Evolutionary conservation across 2,888 invertebrate species (phyloP).

Genomic region (Drosophila phalerata): DNA sequence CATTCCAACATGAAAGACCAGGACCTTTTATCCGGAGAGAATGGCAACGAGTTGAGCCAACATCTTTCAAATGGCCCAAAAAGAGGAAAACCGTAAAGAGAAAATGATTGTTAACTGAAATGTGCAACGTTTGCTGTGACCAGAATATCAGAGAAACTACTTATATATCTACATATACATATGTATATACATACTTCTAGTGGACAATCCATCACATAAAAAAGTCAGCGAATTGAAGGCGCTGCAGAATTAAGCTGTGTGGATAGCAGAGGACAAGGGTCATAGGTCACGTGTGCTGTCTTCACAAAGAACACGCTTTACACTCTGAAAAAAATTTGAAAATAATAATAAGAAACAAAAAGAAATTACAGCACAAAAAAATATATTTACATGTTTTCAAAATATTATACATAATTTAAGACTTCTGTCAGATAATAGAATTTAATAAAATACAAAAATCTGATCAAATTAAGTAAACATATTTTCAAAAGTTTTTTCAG

Average conservation of each 20-base stretch:
- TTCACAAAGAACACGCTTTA: constrained; percentile 1
- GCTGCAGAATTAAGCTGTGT: not conserved
- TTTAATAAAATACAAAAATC: too few species aligned
- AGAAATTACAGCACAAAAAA: too few species aligned
- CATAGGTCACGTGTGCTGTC: constrained; percentile 41
- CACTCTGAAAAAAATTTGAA: not conserved
- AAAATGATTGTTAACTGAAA: constrained; percentile 11
- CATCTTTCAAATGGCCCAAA: constrained; percentile 45
- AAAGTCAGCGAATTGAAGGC: constrained; percentile 18
- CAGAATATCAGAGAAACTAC: constrained; percentile 6
- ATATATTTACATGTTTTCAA: too few species aligned
- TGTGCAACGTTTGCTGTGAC: constrained; percentile 36
- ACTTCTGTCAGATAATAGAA: too few species aligned
- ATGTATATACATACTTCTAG: not conserved
- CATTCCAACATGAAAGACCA: constrained; percentile 36
- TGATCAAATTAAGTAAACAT: too few species aligned
- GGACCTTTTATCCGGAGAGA: constrained; percentile 12
- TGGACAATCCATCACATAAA: constrained; percentile 39
- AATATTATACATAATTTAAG: too few species aligned
- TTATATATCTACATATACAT: constrained; percentile 16
- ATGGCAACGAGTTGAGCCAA: constrained; percentile 25
- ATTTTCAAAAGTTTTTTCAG: too few species aligned
- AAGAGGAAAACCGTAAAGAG: constrained; percentile 20
- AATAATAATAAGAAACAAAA: not conserved
- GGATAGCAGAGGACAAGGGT: constrained; percentile 1